Evolutionary conservation across 2,888 invertebrate species (phyloP).

Genomic region (Papilio protenor): DNA sequence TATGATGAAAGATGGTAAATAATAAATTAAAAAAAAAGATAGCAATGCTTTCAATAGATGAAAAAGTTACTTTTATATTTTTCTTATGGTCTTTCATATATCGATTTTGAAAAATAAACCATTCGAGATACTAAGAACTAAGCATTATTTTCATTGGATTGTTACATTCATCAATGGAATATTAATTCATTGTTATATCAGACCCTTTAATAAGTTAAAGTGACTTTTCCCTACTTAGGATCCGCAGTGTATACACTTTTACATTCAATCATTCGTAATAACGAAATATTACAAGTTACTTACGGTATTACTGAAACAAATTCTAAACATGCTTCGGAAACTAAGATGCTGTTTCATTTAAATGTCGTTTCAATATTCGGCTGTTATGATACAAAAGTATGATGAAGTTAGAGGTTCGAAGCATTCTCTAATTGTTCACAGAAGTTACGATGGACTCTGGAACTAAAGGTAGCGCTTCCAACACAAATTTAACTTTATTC

Average conservation of each 20-base stretch:
- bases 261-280: not conserved
- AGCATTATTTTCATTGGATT: slow-evolving; percentile 6
- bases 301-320: not conserved
- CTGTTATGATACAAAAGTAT: slow-evolving; percentile 5
- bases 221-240: not conserved
- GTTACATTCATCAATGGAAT: not conserved
- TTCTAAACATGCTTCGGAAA: too few species aligned
- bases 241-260: not conserved
- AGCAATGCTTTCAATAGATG: not conserved
- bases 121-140: not conserved
- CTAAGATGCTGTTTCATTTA: too few species aligned
- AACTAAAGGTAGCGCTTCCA: slow-evolving; percentile 30
- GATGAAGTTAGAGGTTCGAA: not conserved
- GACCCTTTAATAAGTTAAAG: not conserved
- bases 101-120: slow-evolving; percentile 7
- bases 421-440: slow-evolving; percentile 29
- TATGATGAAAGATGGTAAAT: not conserved
- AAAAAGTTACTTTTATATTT: not conserved
- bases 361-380: too few species aligned
- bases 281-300: not conserved
- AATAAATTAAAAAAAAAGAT: not conserved
- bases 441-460: slow-evolving; percentile 27
- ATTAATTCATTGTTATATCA: not conserved
- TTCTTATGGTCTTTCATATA: not conserved
- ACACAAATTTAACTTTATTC: slow-evolving; percentile 32